phyloP scores from a whole-genome alignment of 1,140 invertebrate genomes.

The Paracyclopina nana region DNA sequence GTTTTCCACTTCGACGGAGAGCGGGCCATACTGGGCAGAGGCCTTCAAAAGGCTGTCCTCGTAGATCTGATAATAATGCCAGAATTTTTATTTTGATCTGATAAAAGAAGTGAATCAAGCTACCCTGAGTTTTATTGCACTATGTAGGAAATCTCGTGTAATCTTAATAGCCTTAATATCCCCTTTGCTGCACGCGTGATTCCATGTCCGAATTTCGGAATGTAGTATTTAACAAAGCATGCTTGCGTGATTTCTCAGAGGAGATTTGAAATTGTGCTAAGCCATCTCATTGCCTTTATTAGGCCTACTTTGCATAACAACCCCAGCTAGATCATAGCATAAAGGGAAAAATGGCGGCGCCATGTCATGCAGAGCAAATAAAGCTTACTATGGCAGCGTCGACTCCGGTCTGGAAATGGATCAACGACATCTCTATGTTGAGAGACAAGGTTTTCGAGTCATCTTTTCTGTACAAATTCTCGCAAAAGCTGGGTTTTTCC shows the following conservation, averaged over 20 bases:
- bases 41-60: slow-evolving; percentile 11
- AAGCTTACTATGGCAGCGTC: slow-evolving; percentile 15
- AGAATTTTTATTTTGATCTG: background rate
- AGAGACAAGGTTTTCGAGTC: slow-evolving; percentile 11
- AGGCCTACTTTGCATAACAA: too few relatives aligned
- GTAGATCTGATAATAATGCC: slow-evolving; percentile 9
- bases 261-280: too few relatives aligned
- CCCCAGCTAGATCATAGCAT: too few relatives aligned
- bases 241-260: too few relatives aligned
- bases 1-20: slow-evolving; percentile 9
- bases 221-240: too few relatives aligned
- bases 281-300: too few relatives aligned
- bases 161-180: too few relatives aligned
- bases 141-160: too few relatives aligned
- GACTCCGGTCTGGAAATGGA: slow-evolving; percentile 13
- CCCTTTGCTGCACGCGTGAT: too few relatives aligned
- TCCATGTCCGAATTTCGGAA: too few relatives aligned
- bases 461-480: slow-evolving; percentile 15
- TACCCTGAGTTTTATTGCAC: too few relatives aligned
- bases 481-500: slow-evolving; percentile 3
- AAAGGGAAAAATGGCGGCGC: background rate
- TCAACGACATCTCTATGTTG: slow-evolving; percentile 14
- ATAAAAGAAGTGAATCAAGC: background rate
- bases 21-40: slow-evolving; percentile 10
- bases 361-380: too few relatives aligned